phyloP scores from a whole-genome alignment of 2,113 vertebrate species.

The Anguilla japonica region DNA sequence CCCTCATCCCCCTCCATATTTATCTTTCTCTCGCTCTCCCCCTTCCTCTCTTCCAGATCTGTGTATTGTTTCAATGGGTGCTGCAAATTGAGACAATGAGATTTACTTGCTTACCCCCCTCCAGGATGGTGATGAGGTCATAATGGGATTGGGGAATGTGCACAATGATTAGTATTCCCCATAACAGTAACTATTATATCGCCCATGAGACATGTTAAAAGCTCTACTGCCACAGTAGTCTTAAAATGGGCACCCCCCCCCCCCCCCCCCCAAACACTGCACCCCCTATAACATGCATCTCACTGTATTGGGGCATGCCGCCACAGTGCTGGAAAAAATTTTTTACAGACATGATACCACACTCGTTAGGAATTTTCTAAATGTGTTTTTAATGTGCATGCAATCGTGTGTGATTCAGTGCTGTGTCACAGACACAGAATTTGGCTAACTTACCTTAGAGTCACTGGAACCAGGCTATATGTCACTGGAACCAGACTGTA shows the following conservation, averaged over 20 bases:
- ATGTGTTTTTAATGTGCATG: neutral
- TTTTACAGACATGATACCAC: neutral
- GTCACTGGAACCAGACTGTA: neutral
- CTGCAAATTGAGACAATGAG: neutral
- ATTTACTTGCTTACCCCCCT: neutral
- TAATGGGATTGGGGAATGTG: conserved; percentile 19
- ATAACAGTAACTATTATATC: too few species aligned
- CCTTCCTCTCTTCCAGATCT: neutral
- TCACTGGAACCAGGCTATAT: neutral
- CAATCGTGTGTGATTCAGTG: neutral
- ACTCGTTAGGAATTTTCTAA: neutral
- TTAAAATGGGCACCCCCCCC: conserved; percentile 1
- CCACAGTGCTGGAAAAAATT: neutral
- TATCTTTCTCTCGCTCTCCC: neutral
- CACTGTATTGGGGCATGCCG: neutral
- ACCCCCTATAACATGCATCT: neutral
- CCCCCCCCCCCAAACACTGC: neutral
- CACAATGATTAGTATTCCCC: neutral
- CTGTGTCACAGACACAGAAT: neutral
- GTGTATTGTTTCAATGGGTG: neutral
- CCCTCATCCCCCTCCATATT: neutral
- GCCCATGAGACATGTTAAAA: conserved; percentile 10
- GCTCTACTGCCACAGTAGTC: neutral
- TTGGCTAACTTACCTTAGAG: neutral
- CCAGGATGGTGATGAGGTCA: conserved; percentile 10